Percentiles rank a stretch among this genome's conserved stretches.
Evolutionary conservation across 2,888 invertebrate genomes (phyloP).

Genomic region (Metalampra italica): DNA sequence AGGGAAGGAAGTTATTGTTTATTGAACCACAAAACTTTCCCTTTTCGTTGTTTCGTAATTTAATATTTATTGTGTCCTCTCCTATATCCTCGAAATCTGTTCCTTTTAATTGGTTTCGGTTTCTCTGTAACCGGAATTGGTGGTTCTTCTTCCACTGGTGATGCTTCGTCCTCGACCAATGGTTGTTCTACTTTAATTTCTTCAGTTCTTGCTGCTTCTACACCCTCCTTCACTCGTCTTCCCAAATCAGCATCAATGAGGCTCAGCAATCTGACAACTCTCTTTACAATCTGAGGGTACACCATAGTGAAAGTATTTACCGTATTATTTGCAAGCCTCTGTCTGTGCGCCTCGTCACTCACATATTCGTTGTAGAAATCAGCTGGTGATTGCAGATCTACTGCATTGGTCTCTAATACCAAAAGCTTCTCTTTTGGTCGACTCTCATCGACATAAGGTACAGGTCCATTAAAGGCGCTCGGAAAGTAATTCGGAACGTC

Average conservation of each 20-base stretch:
- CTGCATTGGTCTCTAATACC: slow-evolving; percentile 19
- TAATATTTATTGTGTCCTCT: not conserved
- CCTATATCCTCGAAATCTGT: not conserved
- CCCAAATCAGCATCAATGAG: slow-evolving; percentile 86
- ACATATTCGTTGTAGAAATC: slow-evolving; percentile 83
- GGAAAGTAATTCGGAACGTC: slow-evolving; percentile 67
- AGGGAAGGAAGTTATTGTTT: no score
- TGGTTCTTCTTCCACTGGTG: not conserved
- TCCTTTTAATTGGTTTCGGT: not conserved
- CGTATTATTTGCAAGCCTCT: slow-evolving; percentile 13
- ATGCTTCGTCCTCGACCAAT: no score
- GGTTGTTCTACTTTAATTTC: no score
- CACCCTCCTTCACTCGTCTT: slow-evolving; percentile 61
- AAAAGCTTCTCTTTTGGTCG: slow-evolving; percentile 12
- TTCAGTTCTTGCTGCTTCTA: not conserved
- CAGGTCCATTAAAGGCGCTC: slow-evolving; percentile 23
- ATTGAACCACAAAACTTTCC: no score
- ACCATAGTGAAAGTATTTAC: slow-evolving; percentile 7
- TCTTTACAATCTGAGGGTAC: slow-evolving; percentile 81
- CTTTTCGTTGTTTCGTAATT: not conserved
- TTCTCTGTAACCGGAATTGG: not conserved
- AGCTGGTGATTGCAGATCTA: slow-evolving; percentile 76
- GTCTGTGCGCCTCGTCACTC: slow-evolving; percentile 14
- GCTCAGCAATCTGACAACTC: slow-evolving; percentile 85
- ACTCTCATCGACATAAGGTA: slow-evolving; percentile 18